Percentiles rank a stretch among this genome's conserved stretches.
phyloP scores from a whole-genome alignment of 2,888 invertebrate species.

The Dryococelus australis region DNA sequence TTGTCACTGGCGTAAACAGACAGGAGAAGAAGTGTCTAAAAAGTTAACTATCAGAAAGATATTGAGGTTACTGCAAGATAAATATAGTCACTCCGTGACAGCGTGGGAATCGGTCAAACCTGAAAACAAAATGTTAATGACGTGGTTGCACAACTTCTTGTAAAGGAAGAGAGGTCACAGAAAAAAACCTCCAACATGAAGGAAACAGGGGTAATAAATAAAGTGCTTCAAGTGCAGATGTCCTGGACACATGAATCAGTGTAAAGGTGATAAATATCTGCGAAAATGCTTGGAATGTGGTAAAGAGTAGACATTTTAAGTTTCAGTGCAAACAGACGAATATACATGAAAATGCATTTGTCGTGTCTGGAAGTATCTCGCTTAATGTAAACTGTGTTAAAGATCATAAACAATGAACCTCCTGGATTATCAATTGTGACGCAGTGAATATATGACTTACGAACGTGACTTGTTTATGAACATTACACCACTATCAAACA shows the following conservation, averaged over 20 bases:
- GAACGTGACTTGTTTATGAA: too few species aligned
- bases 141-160: background rate
- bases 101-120: background rate
- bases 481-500: too few species aligned
- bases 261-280: background rate
- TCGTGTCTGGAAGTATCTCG: too few species aligned
- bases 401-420: too few species aligned
- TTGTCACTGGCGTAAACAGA: background rate
- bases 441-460: too few species aligned
- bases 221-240: conserved; percentile 4
- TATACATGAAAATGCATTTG: too few species aligned
- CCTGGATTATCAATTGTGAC: too few species aligned
- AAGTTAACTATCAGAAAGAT: background rate
- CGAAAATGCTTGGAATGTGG: too few species aligned
- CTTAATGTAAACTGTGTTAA: too few species aligned
- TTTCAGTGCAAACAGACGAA: too few species aligned
- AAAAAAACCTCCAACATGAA: background rate
- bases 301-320: too few species aligned
- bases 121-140: background rate
- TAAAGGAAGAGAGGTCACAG: background rate
- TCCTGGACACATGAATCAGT: background rate
- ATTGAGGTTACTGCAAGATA: background rate
- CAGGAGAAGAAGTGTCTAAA: background rate
- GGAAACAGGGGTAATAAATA: background rate
- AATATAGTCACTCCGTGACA: conserved; percentile 17